Base-by-base conservation (phyloP, 2,113 vertebrate species). In the Typhlomys cinereus region DNA sequence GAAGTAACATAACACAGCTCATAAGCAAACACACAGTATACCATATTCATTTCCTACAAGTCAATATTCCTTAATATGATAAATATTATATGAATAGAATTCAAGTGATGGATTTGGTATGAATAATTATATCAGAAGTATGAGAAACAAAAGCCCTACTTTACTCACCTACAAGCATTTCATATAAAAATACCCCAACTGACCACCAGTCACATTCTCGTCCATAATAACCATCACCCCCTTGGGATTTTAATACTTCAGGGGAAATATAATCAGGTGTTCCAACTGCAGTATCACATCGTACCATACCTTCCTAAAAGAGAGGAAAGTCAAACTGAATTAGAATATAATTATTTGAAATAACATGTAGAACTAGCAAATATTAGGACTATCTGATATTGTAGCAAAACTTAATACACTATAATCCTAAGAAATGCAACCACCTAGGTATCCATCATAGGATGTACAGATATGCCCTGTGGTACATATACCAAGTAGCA, bases 121-220 rank as follows among this genome's bases (percentile, higher is more conserved):
- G 5, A 61, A 59, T 41, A 91, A 85, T 46, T 79, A 54, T 52
- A 61, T 83, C 48, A 88, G 13, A 90, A n/a, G n/a, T 50, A 95
- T 36, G 86, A 44, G 92, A 89, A 96, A 94, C 84, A 48, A 83
- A 83, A 96, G 91, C 82, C 66, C 23, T 81, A 61, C 34, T 95
- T 95, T 93, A 99, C 99, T 99, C 96, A 99, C 99, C 99, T 54
- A 99, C 99, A 75, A 99, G 99, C 99, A 99, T 99, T 97, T 99
- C 99, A 95, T 99, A 99, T 74, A 99, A 97, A 97, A 99, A 99
- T 80, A 99, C 99, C 46, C 99, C 99, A 95, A 99, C 99, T 27
- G 99, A 99, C 99, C 99, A 99, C 99, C 99, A 99, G 98, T 99
- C 99, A 71, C 99, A 99, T 98, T 99, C 99, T 97, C 99, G 97